Base-by-base conservation (phyloP, 1,140 invertebrate species). In the Hyles vespertilio region DNA sequence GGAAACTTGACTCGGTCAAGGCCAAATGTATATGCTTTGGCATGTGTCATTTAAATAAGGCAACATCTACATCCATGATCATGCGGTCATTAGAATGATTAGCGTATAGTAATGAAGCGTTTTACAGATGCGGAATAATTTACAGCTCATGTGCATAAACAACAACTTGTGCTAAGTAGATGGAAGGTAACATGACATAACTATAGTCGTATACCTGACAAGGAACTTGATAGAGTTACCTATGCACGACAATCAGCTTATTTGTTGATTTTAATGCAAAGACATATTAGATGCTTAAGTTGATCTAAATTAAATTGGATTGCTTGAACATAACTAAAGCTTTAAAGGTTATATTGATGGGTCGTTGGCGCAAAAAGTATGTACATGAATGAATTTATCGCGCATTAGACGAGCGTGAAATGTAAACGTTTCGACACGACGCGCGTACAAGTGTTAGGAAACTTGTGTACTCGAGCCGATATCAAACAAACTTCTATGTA, bases 1-100 rank as follows among this genome's bases (percentile, higher is more conserved):
- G 51, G 61, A 51, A 65, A 62, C 57, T 58, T 55, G 10, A 67
- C 59, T 74, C 46, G 59, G 69, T 70, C 66, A 74, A 71, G 72
- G 72, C 56, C 34, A 59, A 33, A 52, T 48, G 32, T 56, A 4
- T 22, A 22, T 22, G 2, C 36, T 40, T 40, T 40, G 36, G 36
- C 36, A 40, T 8, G 4, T 40, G 36, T 5, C 3, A 40, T 40
- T 40, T 5, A 40, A 40, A 40, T 40, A 40, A 40, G 8, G 4
- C 5, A 40, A 40, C 36, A 40, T 48, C 46, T 11, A 48, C 12
- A 22, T 11, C 2, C 44, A 45, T 3, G n/a, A n/a, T 48, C 8
- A 11, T 48, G 7, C 12, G n/a, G 7, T 48, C 46, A 48, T 48
- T 48, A 48, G 46, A 8, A 48, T 48, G 12, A 48, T 48, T 48